A percentile compares a stretch with the other conserved stretches of the same genome.
Evolutionary conservation across 2,797 vertebrate genomes (phyloP).

Genomic region (Aulostomus chinensis): DNA sequence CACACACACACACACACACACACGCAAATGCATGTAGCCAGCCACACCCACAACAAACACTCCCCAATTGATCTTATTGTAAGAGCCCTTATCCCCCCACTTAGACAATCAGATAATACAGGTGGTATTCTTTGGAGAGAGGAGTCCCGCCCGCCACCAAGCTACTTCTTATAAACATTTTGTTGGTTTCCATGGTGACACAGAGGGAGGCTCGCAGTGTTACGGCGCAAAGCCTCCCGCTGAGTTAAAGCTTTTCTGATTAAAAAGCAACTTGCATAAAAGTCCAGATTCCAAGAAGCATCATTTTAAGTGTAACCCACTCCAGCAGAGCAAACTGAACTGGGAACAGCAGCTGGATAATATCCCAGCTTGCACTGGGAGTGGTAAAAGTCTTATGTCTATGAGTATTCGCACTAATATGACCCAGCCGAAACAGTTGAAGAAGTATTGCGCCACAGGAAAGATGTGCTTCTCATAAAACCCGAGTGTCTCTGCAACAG

Average conservation of each 20-base stretch:
- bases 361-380: constrained; percentile 52
- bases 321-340: constrained; percentile 11
- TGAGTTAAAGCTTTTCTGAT: constrained; percentile 36
- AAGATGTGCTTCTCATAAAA: no score
- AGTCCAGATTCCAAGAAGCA: not conserved
- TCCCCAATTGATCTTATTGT: constrained; percentile 16
- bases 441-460: no score
- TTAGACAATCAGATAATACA: constrained; percentile 30
- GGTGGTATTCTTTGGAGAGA: constrained; percentile 27
- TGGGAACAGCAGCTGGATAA: constrained; percentile 45
- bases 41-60: constrained; percentile 34
- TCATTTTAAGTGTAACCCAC: not conserved
- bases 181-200: constrained; percentile 61
- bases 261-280: constrained; percentile 28
- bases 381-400: no score
- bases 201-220: constrained; percentile 38
- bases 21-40: constrained; percentile 8
- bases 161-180: constrained; percentile 55
- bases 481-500: no score
- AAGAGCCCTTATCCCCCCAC: no score
- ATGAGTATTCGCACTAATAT: no score
- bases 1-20: constrained; percentile 5
- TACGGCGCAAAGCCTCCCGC: constrained; percentile 41
- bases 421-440: no score
- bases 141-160: constrained; percentile 51